Percentiles rank a stretch among this genome's conserved stretches.
phyloP scores from a whole-genome alignment of 64 coral and sea anemone species.

The Acropora yongei region DNA sequence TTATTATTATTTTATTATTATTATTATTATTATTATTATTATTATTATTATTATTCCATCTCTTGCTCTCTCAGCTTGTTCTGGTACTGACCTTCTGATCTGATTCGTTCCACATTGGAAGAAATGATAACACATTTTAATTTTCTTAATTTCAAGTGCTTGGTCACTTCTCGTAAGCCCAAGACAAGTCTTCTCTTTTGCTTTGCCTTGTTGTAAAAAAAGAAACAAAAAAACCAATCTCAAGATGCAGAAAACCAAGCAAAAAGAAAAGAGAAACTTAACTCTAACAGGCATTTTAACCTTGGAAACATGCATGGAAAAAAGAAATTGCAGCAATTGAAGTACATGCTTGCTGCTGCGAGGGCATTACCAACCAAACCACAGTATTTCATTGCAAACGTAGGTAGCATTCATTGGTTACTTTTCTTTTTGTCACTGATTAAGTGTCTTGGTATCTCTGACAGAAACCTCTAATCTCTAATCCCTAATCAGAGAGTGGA shows the following conservation, averaged over 20 bases:
- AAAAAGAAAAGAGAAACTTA: too few relatives aligned
- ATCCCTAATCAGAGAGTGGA: too few relatives aligned
- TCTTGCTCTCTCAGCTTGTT: background rate
- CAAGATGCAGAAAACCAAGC: too few relatives aligned
- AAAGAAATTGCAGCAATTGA: too few relatives aligned
- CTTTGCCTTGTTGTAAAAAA: slow-evolving; percentile 62
- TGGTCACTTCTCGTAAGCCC: slow-evolving; percentile 89
- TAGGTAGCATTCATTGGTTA: background rate
- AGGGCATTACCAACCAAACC: background rate
- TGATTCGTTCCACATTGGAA: slow-evolving; percentile 93
- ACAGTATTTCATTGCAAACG: background rate
- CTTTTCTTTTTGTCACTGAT: background rate
- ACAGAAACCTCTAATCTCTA: too few relatives aligned
- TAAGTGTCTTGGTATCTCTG: background rate
- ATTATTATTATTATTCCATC: background rate
- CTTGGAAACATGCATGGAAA: too few relatives aligned
- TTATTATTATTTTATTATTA: too few relatives aligned
- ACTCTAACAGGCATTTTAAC: too few relatives aligned
- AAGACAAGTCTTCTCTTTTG: slow-evolving; percentile 90
- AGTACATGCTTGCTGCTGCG: too few relatives aligned
- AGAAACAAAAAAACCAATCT: too few relatives aligned
- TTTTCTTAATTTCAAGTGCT: slow-evolving; percentile 93
- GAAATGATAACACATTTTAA: slow-evolving; percentile 97
- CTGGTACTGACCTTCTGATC: slow-evolving; percentile 77
- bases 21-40: too few relatives aligned